A percentile compares a stretch with the other conserved stretches of the same genome.
phyloP scores from a whole-genome alignment of 2,888 invertebrate genomes.

The Unio delphinus region DNA sequence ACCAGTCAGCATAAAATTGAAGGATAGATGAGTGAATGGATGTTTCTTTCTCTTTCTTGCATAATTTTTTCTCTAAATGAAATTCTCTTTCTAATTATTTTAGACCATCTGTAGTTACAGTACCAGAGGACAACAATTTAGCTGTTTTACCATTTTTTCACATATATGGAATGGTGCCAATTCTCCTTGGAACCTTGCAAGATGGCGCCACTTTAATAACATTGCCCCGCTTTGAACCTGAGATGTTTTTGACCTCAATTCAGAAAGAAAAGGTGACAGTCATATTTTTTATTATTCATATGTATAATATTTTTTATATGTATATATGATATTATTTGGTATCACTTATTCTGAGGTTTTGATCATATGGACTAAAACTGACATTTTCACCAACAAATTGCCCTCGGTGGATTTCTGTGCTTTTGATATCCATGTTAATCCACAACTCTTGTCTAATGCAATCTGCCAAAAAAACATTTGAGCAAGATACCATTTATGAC shows the following conservation, averaged over 20 bases:
- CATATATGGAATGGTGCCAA: constrained; percentile 82
- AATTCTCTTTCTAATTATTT: constrained; percentile 1
- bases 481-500: no score
- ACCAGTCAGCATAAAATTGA: no score
- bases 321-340: not conserved
- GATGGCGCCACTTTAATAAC: constrained; percentile 80
- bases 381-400: no score
- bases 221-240: constrained; percentile 83
- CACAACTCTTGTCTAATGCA: no score
- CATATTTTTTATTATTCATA: not conserved
- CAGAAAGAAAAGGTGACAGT: constrained; percentile 76
- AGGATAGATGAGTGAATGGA: no score
- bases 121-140: constrained; percentile 72
- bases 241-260: constrained; percentile 78
- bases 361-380: no score
- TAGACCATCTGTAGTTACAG: constrained; percentile 24
- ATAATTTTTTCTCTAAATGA: no score
- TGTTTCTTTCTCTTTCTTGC: no score
- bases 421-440: no score
- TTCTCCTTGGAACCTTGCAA: constrained; percentile 76
- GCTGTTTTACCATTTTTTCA: constrained; percentile 88
- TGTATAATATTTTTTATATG: not conserved
- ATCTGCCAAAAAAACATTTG: no score
- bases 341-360: not conserved
- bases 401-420: no score